Base-by-base conservation (phyloP, 2,797 vertebrate genomes). In the Myiothlypis coronata region DNA sequence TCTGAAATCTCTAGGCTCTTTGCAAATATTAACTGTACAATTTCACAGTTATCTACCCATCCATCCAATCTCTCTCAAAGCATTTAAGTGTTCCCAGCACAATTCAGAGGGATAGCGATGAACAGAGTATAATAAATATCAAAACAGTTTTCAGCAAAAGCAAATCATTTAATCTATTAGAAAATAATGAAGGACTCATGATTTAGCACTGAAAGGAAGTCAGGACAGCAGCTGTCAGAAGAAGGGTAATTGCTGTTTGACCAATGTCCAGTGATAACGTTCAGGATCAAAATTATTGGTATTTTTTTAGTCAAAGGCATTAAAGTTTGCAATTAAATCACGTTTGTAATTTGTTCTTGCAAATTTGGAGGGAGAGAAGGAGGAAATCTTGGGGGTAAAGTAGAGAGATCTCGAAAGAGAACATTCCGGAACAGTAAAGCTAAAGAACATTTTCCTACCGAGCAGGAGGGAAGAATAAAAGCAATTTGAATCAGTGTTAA, bases 21-120 rank as follows among this genome's bases (percentile, higher is more conserved):
- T 2, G 24, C 59, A 86, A 84, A 71, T 76, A 89, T 74, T 87
- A 93, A 70, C 63, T 93, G 94, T 79, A 76, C 87, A 90, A 86
- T 72, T 90, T 82, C 77, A 27, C 49, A 68, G 57, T 69, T 89
- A 67, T 71, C 82, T 84, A 77, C 76, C 49, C 28, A 49, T 90
- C 47, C 76, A 44, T 41, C 83, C 82, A 64, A 80, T 77, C 56
- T 90, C 77, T 93, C 74, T 83, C 67, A 83, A 76, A 82, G 50
- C 53, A 41, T 94, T 90, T 92, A 77, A 68, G 64, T 24, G 56
- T 89, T 86, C 75, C 65, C 34, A n/a, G 68, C 67, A 68, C 46
- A 64, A 37, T 71, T 89, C 57, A 37, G 74, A 87, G 70, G 53
- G 56, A 60, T 35, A 18, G 43, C 0, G 0, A 69, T 55, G 77